Percentiles rank a stretch among this genome's conserved stretches.
These are phyloP conservation scores for Melieria crassipennis DNA, from an alignment of 2,888 invertebrate species.

Conservation along the genomic window DNA sequence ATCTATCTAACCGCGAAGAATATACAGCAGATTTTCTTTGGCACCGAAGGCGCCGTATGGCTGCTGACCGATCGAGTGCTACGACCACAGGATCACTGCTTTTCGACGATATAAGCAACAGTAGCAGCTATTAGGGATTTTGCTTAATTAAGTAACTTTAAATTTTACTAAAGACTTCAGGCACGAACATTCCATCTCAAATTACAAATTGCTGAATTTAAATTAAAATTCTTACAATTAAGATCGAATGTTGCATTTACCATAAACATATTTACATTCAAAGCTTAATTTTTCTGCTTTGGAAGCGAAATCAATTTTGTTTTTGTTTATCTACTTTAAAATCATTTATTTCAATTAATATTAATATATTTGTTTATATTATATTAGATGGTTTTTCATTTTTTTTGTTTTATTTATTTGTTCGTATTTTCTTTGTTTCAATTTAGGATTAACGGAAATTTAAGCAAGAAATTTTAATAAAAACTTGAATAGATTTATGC, in stretches of 20 bases:
- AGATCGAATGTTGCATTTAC: not conserved
- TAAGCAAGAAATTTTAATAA: not conserved
- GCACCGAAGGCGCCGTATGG: conserved; percentile 56
- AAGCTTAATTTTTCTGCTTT: not conserved
- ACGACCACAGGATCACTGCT: conserved; percentile 57
- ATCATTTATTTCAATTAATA: not conserved
- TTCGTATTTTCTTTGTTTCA: not conserved
- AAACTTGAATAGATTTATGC: not conserved
- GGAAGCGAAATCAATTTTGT: not conserved
- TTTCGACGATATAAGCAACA: conserved; percentile 38
- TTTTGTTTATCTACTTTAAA: not conserved
- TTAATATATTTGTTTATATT: conserved; percentile 8
- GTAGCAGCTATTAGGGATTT: not conserved
- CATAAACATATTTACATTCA: not conserved
- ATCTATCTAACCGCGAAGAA: conserved; percentile 60
- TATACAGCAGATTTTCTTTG: conserved; percentile 61
- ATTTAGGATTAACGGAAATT: not conserved
- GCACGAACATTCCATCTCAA: not conserved
- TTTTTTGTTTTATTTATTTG: conserved; percentile 25
- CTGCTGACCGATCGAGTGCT: conserved; percentile 58
- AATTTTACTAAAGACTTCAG: not conserved
- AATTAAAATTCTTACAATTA: not conserved
- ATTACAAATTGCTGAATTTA: not conserved
- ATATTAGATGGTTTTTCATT: conserved; percentile 21
- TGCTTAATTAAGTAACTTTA: no score